Evolutionary conservation across 2,113 vertebrate genomes (phyloP).

Genomic region (Rissa tridactyla): DNA sequence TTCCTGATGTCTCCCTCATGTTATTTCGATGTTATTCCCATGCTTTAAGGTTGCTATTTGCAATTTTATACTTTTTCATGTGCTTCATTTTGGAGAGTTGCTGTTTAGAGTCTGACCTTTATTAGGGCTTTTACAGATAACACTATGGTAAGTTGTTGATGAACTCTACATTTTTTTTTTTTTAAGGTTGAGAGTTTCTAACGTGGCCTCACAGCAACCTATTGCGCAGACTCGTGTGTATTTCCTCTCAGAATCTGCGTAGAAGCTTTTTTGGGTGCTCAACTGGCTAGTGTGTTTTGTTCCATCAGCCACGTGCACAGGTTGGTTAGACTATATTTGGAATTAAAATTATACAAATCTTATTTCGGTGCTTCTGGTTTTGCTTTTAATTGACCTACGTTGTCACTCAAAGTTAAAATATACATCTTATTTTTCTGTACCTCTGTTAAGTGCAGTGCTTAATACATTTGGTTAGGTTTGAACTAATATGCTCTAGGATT

Average conservation of each 20-base stretch:
- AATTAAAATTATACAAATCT: neutral
- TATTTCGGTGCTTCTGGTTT: neutral
- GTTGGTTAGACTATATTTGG: neutral
- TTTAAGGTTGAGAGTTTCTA: neutral
- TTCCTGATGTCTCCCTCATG: neutral
- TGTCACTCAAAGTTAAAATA: neutral
- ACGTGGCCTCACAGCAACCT: neutral
- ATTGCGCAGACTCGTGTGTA: rapidly evolving
- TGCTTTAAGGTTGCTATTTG: neutral
- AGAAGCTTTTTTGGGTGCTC: neutral
- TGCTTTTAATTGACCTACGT: neutral
- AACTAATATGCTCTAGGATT: neutral
- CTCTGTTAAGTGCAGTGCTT: neutral
- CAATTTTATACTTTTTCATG: neutral
- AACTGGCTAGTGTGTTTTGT: neutral
- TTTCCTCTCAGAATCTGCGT: neutral
- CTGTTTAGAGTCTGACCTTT: neutral
- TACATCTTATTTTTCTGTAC: neutral
- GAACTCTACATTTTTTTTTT: neutral
- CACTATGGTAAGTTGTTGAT: neutral
- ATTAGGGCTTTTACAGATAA: neutral
- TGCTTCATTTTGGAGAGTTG: neutral
- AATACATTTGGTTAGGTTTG: neutral
- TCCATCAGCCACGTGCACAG: neutral
- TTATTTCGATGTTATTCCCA: neutral